Evolutionary conservation across 2,113 vertebrate genomes (phyloP).

Genomic region (Anhinga rufa): DNA sequence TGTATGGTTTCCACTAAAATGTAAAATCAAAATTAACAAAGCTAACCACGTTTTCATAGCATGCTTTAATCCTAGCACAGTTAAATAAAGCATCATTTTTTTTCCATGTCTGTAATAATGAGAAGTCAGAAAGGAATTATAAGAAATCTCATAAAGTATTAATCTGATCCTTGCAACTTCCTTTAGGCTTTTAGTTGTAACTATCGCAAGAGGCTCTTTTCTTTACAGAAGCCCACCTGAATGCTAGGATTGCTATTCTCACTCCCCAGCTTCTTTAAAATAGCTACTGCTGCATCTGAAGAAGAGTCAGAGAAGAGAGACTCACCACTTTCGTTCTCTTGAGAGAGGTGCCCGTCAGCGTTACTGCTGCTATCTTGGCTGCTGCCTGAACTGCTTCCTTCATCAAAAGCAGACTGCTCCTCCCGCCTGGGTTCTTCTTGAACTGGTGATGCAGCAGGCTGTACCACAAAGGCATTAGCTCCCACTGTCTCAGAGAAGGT

Average conservation of each 20-base stretch:
- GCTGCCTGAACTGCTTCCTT: constrained; percentile 62
- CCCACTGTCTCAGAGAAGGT: constrained; percentile 44
- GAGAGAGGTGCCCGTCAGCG: constrained; percentile 66
- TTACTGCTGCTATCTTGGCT: constrained; percentile 66
- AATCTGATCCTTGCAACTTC: background rate
- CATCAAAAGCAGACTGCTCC: constrained; percentile 53
- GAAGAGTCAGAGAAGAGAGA: constrained; percentile 1
- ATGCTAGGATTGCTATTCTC: background rate
- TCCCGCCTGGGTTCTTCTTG: constrained; percentile 60
- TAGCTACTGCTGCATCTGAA: background rate
- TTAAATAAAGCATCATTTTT: background rate
- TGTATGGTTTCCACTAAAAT: background rate
- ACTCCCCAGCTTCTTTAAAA: background rate
- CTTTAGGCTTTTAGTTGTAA: background rate
- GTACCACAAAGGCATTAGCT: constrained; percentile 63
- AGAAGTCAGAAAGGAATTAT: background rate
- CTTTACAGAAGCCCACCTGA: background rate
- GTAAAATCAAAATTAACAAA: background rate
- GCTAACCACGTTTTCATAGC: background rate
- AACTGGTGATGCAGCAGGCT: constrained; percentile 57
- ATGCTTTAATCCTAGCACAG: background rate
- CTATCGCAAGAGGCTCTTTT: background rate
- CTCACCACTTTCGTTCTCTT: constrained; percentile 82
- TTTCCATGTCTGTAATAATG: background rate
- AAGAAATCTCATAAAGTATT: background rate